Conservation (phyloP, 2,797 vertebrate genomes). For the Melanotaenia nigrans region DNA sequence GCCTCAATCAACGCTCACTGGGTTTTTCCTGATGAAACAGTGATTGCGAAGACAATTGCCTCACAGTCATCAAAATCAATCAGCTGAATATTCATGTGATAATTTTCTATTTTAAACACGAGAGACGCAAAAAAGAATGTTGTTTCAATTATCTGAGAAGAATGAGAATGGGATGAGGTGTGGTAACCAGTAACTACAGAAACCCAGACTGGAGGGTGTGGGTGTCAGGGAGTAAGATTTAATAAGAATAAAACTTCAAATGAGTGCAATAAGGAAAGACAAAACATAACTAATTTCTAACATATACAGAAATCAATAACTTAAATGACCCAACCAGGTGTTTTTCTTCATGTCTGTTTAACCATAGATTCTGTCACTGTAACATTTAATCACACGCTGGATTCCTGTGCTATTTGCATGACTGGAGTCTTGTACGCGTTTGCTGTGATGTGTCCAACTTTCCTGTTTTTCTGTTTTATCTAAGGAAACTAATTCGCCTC, state of each 20-base stretch:
- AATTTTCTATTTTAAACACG: constrained; percentile 50
- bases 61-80: constrained; percentile 48
- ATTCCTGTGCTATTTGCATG: constrained; percentile 3
- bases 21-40: constrained; percentile 39
- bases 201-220: constrained; percentile 39
- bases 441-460: constrained; percentile 2
- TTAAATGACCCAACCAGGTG: not conserved
- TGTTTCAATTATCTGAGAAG: constrained; percentile 65
- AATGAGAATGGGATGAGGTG: constrained; percentile 33
- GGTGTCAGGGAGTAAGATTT: constrained; percentile 26
- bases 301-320: not conserved
- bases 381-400: constrained; percentile 1
- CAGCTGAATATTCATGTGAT: constrained; percentile 61
- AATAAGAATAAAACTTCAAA: not conserved
- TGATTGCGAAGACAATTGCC: constrained; percentile 52
- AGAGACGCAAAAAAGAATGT: constrained; percentile 36
- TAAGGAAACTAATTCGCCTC: constrained; percentile 21
- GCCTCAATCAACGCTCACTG: constrained; percentile 30
- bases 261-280: not conserved
- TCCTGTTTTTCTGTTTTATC: constrained; percentile 12
- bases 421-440: not conserved
- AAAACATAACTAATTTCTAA: not conserved
- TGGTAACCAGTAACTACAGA: constrained; percentile 52
- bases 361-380: not conserved
- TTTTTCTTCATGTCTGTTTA: not conserved